Conservation (phyloP, 2,113 vertebrate genomes). For the Neodontobutis hainanensis region DNA sequence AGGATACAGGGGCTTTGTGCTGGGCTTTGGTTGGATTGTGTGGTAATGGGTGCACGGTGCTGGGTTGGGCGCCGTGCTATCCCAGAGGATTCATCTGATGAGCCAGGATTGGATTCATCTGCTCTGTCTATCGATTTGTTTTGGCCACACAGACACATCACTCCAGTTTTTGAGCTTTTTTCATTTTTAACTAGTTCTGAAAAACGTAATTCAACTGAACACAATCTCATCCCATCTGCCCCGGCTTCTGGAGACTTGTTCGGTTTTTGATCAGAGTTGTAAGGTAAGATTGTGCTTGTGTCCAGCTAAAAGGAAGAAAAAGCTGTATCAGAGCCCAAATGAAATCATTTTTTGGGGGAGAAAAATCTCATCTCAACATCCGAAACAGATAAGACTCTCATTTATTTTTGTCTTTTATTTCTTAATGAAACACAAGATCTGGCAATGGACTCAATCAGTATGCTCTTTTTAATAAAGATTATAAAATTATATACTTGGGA, state of each 20-base stretch:
- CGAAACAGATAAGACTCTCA: constrained; percentile 12
- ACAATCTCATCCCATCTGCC: constrained; percentile 64
- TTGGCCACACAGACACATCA: constrained; percentile 64
- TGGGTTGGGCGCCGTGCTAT: constrained; percentile 58
- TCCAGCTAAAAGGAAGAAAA: constrained; percentile 28
- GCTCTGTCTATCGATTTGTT: constrained; percentile 79
- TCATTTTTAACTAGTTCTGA: constrained; percentile 67
- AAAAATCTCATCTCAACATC: constrained; percentile 36
- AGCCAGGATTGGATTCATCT: constrained; percentile 77
- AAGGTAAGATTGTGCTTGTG: constrained; percentile 42
- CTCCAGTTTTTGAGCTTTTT: constrained; percentile 56
- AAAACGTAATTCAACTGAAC: constrained; percentile 60
- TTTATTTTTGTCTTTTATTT: constrained; percentile 13
- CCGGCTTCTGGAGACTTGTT: constrained; percentile 50
- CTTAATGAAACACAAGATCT: neutral
- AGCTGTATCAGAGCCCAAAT: constrained; percentile 29
- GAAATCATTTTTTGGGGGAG: constrained; percentile 38
- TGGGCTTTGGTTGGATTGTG: constrained; percentile 71
- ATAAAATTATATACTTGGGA: no score
- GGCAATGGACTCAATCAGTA: neutral
- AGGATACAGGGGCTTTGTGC: constrained; percentile 61
- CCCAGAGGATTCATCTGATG: constrained; percentile 71
- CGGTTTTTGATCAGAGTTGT: constrained; percentile 65
- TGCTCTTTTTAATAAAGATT: no score
- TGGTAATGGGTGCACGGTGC: constrained; percentile 74